Evolutionary conservation across 1,140 invertebrate species (phyloP), one percentile per base, ranked within the genome.

Genomic region (Lamellibrachia luymesi): DNA sequence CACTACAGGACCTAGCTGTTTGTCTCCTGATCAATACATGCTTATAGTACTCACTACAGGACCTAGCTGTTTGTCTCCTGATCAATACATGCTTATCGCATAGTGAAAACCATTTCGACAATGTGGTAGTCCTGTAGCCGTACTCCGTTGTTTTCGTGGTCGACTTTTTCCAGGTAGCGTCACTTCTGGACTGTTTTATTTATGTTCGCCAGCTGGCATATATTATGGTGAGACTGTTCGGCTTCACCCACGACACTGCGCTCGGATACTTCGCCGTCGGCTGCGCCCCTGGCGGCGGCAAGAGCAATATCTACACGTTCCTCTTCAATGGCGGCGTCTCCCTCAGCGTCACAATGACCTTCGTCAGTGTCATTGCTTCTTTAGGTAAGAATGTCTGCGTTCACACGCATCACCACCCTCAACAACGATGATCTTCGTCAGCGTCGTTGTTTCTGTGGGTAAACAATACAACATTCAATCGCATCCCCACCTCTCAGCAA

Each of bases 261-360:
- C 96, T 99, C 94, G 98, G 98, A 0, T 97, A 99, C 95, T 99
- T 99, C 96, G 98, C 98, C 94, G 98, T 98, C 2, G 98, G 98
- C 1, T 98, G 98, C 91, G 97, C 98, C 93, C 98, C 98, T 25
- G 98, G 98, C 51, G 98, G 98, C 1, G 98, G 98, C 2, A 98
- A 98, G 13, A 99, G 98, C n/a, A 99, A 99, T 95, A 98, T 99
- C 94, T 99, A 98, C 98, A 98, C 98, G 0, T 97, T 98, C 93
- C 97, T 99, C 51, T 96, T 99, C 0, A 98, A 97, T 64, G 98
- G 98, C 7, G 99, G 99, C 96, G 97, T 99, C 0, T 97, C 98
- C 96, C 97, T 99, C 7, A 98, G 98, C 1, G 97, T 99, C 92
- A 98, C 98, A 6, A 98, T 99, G 98, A 99, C 99, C 0, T 98